These are phyloP conservation scores for Eospalax fontanierii DNA, from an alignment of 2,797 vertebrate genomes.

Conservation along the genomic window DNA sequence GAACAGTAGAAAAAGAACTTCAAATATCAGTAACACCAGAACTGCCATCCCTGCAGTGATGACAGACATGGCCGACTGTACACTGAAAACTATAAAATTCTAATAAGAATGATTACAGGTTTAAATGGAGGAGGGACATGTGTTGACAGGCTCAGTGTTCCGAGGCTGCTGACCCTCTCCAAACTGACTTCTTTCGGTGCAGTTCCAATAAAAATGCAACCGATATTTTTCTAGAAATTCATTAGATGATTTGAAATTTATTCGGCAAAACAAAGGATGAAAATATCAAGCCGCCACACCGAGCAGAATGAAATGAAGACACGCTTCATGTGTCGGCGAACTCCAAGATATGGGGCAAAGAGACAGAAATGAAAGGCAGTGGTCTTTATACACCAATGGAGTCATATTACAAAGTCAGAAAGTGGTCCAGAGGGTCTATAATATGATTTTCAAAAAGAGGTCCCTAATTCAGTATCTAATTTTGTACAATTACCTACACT, in stretches of 20 bases:
- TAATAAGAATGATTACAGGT: not conserved
- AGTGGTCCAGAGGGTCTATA: not conserved
- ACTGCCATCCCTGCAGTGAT: not conserved
- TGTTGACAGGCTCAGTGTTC: no score
- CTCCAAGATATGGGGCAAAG: not conserved
- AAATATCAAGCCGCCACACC: not conserved
- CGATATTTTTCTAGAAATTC: not conserved
- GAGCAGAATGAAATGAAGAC: not conserved
- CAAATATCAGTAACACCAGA: not conserved
- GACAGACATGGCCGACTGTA: fast-evolving
- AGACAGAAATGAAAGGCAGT: no score
- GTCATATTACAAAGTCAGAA: not conserved
- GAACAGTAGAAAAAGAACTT: not conserved
- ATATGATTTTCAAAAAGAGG: not conserved
- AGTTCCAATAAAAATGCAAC: not conserved
- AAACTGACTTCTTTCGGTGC: not conserved
- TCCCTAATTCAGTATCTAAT: not conserved
- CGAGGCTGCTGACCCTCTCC: not conserved
- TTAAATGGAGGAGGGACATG: not conserved
- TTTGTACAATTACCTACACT: not conserved
- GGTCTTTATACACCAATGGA: no score
- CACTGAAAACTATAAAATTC: not conserved
- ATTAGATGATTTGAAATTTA: not conserved
- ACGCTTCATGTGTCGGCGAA: not conserved
- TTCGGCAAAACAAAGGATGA: not conserved